These are phyloP conservation scores for Pterocles orientalis DNA, from an alignment of 2,113 vertebrate species.

Conservation along the genomic window DNA sequence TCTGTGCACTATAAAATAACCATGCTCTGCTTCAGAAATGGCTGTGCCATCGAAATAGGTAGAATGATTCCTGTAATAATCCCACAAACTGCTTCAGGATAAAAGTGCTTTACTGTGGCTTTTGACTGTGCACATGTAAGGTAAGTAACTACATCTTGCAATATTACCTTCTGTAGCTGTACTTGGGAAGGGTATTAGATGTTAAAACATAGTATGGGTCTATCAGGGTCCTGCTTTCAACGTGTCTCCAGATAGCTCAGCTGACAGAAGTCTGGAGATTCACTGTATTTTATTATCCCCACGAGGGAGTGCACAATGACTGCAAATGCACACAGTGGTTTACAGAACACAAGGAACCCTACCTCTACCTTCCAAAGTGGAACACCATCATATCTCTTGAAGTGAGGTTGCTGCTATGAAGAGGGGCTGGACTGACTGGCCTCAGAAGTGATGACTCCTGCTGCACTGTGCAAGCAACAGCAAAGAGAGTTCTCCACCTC, in stretches of 20 bases:
- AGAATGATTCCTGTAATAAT: background rate
- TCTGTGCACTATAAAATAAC: background rate
- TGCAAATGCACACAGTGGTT: background rate
- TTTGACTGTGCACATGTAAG: background rate
- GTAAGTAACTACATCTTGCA: background rate
- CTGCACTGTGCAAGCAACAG: background rate
- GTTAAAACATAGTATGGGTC: background rate
- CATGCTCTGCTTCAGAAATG: background rate
- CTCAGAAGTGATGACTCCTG: background rate
- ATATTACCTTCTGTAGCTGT: background rate
- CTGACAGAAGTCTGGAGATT: background rate
- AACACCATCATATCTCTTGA: background rate
- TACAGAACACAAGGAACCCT: background rate
- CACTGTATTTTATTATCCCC: background rate
- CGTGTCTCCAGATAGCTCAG: background rate
- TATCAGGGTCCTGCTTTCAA: background rate
- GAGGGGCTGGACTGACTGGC: background rate
- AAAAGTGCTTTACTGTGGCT: background rate
- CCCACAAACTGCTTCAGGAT: background rate
- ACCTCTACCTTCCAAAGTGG: background rate
- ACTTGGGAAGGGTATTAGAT: background rate
- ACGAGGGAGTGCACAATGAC: accelerated
- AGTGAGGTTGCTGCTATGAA: background rate
- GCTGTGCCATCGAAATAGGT: background rate
- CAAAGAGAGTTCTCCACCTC: background rate